These are phyloP conservation scores for Odontomachus brunneus DNA, from an alignment of 1,140 invertebrate species.

Conservation along the genomic window DNA sequence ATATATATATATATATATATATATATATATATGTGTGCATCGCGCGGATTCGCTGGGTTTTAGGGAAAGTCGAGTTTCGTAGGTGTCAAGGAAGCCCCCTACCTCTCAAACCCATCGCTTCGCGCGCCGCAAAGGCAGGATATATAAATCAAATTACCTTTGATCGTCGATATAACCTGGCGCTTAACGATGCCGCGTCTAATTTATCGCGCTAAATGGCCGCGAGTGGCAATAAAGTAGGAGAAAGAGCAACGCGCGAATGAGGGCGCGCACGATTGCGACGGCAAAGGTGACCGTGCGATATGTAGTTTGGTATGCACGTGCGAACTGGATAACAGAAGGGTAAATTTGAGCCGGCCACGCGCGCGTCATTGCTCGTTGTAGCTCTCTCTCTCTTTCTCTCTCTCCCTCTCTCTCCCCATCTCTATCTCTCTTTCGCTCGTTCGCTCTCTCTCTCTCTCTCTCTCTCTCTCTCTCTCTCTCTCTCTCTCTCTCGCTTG, in stretches of 20 bases:
- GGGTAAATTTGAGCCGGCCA: constrained; percentile 42
- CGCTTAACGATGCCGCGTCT: constrained; percentile 42
- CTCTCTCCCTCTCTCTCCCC: neutral
- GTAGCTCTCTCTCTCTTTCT: no score
- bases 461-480: no score
- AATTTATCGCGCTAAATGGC: constrained; percentile 52
- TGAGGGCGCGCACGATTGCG: neutral
- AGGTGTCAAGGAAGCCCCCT: constrained; percentile 21
- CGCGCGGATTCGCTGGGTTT: constrained; percentile 28
- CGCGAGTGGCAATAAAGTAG: constrained; percentile 35
- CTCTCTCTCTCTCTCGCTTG: no score
- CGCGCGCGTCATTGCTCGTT: neutral
- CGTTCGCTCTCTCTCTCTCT: neutral
- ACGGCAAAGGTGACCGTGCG: neutral
- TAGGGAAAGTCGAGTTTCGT: constrained; percentile 36
- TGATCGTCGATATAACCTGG: constrained; percentile 45
- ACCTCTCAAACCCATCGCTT: neutral
- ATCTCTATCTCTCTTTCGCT: no score
- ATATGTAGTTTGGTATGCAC: constrained; percentile 35
- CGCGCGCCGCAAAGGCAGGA: neutral
- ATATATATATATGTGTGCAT: neutral
- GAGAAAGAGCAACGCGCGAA: constrained; percentile 3
- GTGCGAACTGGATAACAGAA: constrained; percentile 40
- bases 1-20: neutral
- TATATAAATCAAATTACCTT: constrained; percentile 58